Evolutionary conservation across 2,797 vertebrate genomes (phyloP).

Genomic region (Holocentrus rufus): DNA sequence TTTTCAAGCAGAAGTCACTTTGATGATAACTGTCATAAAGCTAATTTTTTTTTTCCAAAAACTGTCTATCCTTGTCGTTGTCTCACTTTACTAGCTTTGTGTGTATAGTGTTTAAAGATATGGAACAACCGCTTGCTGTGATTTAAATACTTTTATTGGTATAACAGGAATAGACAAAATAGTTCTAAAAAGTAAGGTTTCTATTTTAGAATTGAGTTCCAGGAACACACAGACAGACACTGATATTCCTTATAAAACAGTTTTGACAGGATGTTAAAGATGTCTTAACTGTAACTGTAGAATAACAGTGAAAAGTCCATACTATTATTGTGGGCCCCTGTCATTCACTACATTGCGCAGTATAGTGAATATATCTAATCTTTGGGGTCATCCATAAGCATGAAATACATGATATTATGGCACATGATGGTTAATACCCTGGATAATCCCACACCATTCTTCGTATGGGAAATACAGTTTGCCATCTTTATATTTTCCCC

Average conservation of each 20-base stretch:
- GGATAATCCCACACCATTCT: conserved; percentile 47
- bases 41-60: conserved; percentile 28
- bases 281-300: conserved; percentile 34
- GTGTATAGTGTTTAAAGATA: conserved; percentile 22
- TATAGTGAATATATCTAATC: conserved; percentile 42
- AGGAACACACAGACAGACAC: conserved; percentile 1
- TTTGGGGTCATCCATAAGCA: conserved; percentile 58
- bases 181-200: conserved; percentile 64
- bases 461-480: not conserved
- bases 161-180: conserved; percentile 71
- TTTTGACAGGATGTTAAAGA: conserved; percentile 40
- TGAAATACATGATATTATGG: conserved; percentile 61
- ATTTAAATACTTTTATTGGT: conserved; percentile 70
- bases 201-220: conserved; percentile 29
- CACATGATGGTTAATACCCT: conserved; percentile 76
- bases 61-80: conserved; percentile 8
- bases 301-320: conserved; percentile 50
- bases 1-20: conserved; percentile 38
- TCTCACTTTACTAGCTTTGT: conserved; percentile 6
- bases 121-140: not conserved
- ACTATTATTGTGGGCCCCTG: conserved; percentile 27
- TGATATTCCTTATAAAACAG: conserved; percentile 28
- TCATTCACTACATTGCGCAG: conserved; percentile 27
- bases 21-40: conserved; percentile 57
- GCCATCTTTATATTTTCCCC: not conserved